Evolutionary conservation across 2,888 invertebrate species (phyloP).

Genomic region (Oasisia sp.): DNA sequence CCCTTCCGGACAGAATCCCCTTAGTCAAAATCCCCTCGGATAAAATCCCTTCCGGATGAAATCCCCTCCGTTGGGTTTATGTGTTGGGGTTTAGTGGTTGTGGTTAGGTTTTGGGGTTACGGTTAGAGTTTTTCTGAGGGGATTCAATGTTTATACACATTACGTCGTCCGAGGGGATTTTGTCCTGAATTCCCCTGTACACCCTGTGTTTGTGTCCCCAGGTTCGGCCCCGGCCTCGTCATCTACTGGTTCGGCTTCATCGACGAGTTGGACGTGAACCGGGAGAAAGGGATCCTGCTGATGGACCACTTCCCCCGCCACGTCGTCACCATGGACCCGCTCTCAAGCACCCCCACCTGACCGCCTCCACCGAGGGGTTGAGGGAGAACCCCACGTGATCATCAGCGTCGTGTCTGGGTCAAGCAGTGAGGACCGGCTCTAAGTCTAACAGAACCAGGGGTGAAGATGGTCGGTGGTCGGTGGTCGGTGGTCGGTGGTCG

Average conservation of each 20-base stretch:
- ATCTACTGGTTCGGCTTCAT: constrained; percentile 94
- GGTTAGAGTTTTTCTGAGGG: too few species aligned
- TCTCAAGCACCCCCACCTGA: neutral
- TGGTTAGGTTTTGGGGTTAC: too few species aligned
- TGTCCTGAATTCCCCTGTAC: too few species aligned
- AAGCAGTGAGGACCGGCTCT: neutral
- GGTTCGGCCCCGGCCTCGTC: constrained; percentile 92
- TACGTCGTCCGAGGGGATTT: too few species aligned
- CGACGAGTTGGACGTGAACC: constrained; percentile 64
- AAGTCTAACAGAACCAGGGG: neutral
- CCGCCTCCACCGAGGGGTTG: neutral
- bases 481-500: neutral
- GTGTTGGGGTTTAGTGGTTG: too few species aligned
- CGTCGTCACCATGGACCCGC: constrained; percentile 35
- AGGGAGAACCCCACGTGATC: neutral
- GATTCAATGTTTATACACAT: too few species aligned
- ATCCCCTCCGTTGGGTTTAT: too few species aligned
- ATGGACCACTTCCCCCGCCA: constrained; percentile 56
- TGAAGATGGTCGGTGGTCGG: neutral
- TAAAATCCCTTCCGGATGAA: too few species aligned
- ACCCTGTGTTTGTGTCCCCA: constrained; percentile 50
- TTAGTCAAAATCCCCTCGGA: too few species aligned
- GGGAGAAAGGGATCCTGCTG: constrained; percentile 61
- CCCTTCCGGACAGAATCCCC: too few species aligned
- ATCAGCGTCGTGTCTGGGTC: neutral